phyloP scores from a whole-genome alignment of 2,888 invertebrate genomes.

The Desoria tigrina region DNA sequence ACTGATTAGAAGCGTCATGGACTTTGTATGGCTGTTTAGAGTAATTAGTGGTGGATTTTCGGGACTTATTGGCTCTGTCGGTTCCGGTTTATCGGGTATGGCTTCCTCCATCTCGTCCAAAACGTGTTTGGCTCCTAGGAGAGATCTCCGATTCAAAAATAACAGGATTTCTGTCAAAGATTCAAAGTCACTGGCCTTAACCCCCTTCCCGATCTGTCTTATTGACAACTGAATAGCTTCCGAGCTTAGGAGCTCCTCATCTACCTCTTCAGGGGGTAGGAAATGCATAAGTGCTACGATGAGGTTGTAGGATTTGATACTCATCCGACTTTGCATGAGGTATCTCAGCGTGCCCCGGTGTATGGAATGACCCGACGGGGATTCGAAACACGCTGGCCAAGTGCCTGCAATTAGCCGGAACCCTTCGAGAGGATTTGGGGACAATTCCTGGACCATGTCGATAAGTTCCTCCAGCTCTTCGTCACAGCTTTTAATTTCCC shows the following conservation, averaged over 20 bases:
- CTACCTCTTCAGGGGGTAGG: conserved; percentile 29
- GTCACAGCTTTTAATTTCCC: not conserved
- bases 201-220: conserved; percentile 25
- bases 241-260: conserved; percentile 6
- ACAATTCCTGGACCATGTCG: conserved; percentile 36
- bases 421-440: conserved; percentile 30
- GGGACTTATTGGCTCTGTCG: not conserved
- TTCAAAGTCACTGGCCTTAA: conserved; percentile 43
- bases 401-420: conserved; percentile 35
- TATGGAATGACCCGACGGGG: conserved; percentile 26
- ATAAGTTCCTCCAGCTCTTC: conserved; percentile 39
- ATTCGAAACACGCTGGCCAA: conserved; percentile 41
- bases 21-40: conserved; percentile 33
- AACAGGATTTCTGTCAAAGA: conserved; percentile 29
- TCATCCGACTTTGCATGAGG: conserved; percentile 23
- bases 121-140: conserved; percentile 25
- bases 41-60: not conserved
- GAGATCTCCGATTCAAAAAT: conserved; percentile 26
- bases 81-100: not conserved
- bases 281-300: conserved; percentile 41
- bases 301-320: conserved; percentile 32
- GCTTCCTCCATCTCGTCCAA: not conserved
- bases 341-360: conserved; percentile 32
- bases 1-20: conserved; percentile 36
- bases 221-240: conserved; percentile 24